phyloP scores from a whole-genome alignment of 2,888 invertebrate species.

The Apamea epomidion region DNA sequence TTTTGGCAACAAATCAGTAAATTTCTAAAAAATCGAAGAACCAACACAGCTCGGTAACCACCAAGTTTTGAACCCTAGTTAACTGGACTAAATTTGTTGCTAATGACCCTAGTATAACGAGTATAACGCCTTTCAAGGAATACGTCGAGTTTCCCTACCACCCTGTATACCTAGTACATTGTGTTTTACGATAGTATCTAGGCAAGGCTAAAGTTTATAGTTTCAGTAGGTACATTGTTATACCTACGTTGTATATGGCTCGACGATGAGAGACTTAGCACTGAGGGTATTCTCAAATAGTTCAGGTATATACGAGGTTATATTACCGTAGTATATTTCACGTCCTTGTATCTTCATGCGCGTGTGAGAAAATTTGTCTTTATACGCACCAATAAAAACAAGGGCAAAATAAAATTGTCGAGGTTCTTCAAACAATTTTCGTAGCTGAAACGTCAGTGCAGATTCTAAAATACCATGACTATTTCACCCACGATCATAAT shows the following conservation, averaged over 20 bases:
- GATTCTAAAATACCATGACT: neutral
- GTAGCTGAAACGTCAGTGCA: neutral
- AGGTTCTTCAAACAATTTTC: neutral
- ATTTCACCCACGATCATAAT: neutral
- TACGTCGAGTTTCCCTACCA: neutral
- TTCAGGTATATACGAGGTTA: neutral
- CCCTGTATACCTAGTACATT: neutral
- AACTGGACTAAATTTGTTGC: no score
- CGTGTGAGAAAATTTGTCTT: neutral
- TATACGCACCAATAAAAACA: neutral
- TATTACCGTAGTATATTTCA: neutral
- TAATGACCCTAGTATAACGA: no score
- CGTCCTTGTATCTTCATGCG: neutral
- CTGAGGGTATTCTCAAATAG: neutral
- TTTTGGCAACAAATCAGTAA: no score
- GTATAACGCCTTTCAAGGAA: neutral
- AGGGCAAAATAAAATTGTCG: neutral
- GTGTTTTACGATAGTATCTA: conserved; percentile 24
- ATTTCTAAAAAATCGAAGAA: no score
- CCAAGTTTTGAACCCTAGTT: no score
- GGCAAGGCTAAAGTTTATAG: conserved; percentile 18
- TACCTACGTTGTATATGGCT: neutral
- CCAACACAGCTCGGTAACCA: no score
- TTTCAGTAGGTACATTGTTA: conserved; percentile 8
- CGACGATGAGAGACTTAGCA: neutral